Conservation (phyloP, 2,797 vertebrate species). For the Lateolabrax maculatus region DNA sequence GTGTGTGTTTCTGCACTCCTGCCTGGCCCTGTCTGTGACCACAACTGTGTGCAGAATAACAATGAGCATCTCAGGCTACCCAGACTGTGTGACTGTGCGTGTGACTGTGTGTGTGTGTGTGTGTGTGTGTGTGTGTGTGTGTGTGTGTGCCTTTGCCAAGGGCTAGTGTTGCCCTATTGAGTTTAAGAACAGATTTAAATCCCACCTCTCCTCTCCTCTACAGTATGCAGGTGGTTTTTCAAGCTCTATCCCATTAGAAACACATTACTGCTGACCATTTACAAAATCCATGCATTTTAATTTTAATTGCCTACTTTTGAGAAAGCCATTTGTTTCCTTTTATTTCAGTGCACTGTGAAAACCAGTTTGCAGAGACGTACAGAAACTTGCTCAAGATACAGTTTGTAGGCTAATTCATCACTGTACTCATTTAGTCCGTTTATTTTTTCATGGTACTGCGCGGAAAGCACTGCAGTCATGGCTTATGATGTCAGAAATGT, state of each 20-base stretch:
- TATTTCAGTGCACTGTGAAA: not conserved
- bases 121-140: slow-evolving; percentile 34
- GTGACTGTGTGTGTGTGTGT: slow-evolving; percentile 37
- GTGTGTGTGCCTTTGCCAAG: slow-evolving; percentile 47
- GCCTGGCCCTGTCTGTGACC: slow-evolving; percentile 74
- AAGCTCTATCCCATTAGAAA: not conserved
- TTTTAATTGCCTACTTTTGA: not conserved
- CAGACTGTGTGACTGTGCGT: slow-evolving; percentile 38
- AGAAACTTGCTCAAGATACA: not conserved
- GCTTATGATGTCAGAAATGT: too few relatives aligned
- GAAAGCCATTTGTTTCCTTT: not conserved
- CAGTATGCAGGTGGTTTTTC: not conserved
- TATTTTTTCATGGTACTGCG: not conserved
- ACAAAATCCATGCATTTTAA: not conserved
- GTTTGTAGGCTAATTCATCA: not conserved
- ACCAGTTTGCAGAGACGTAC: not conserved
- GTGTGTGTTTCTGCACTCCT: slow-evolving; percentile 46
- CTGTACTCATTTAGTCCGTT: not conserved
- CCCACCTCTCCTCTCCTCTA: slow-evolving; percentile 19
- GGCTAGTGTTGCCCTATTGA: slow-evolving; percentile 63
- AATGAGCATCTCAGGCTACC: slow-evolving; percentile 78
- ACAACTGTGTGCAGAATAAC: slow-evolving; percentile 86
- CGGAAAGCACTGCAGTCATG: not conserved
- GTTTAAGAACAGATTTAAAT: slow-evolving; percentile 65
- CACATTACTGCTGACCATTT: not conserved